A percentile compares a stretch with the other conserved stretches of the same genome.
Conservation (phyloP, 2,888 invertebrate species). For the Rambutsinella grinnellia region DNA sequence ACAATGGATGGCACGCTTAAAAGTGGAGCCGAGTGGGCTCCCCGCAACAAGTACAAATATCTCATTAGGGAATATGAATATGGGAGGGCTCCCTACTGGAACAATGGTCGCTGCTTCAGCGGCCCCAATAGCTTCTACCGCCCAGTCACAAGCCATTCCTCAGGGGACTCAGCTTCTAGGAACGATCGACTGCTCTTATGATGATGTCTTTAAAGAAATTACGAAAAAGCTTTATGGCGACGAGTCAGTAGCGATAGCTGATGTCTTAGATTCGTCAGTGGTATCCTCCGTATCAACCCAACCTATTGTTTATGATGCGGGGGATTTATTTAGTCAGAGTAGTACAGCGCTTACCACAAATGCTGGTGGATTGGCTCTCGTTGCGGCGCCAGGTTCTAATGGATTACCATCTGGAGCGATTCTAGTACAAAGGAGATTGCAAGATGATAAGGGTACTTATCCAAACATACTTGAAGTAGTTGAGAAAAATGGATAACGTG, state of each 20-base stretch:
- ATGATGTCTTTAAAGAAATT: constrained; percentile 92
- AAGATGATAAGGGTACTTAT: constrained; percentile 58
- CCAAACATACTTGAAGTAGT: not conserved
- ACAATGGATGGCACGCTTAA: constrained; percentile 63
- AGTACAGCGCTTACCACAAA: constrained; percentile 14
- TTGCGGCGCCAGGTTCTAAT: constrained; percentile 56
- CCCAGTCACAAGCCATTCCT: too few species aligned
- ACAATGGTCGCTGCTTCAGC: constrained; percentile 22
- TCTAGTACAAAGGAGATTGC: constrained; percentile 63
- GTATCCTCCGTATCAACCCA: constrained; percentile 23
- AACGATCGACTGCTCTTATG: constrained; percentile 72
- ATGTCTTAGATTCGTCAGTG: constrained; percentile 56
- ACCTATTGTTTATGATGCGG: constrained; percentile 60
- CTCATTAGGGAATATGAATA: constrained; percentile 27
- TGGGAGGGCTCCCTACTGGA: not conserved
- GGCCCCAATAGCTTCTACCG: not conserved
- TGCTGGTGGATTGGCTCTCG: constrained; percentile 48
- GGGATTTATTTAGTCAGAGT: constrained; percentile 55
- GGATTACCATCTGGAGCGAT: constrained; percentile 64
- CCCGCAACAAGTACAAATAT: constrained; percentile 21
- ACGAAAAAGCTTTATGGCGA: constrained; percentile 92
- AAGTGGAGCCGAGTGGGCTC: constrained; percentile 56
- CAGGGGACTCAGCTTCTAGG: constrained; percentile 42
- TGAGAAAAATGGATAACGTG: not conserved
- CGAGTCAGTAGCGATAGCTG: constrained; percentile 74